These are phyloP conservation scores for Donacobius atricapilla DNA, from an alignment of 2,113 vertebrate genomes.

Conservation along the genomic window DNA sequence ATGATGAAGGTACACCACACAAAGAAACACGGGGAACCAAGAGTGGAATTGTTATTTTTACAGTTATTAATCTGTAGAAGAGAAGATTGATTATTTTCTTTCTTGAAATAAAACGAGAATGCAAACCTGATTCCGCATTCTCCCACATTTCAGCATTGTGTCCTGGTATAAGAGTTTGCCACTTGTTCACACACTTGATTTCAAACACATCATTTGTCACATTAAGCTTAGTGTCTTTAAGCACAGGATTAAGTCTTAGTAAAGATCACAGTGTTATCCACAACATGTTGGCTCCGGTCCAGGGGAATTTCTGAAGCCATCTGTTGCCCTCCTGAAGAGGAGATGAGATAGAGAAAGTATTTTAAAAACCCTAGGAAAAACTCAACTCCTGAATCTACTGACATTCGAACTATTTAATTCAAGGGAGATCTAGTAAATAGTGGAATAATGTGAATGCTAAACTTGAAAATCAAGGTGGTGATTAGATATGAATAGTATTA, in stretches of 20 bases:
- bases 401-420: not conserved
- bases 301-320: not conserved
- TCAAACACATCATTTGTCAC: not conserved
- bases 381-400: not conserved
- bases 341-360: not conserved
- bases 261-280: not conserved
- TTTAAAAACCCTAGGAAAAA: not conserved
- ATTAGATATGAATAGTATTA: not conserved
- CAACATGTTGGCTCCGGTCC: accelerated
- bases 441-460: not conserved
- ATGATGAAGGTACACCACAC: not conserved
- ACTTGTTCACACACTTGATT: not conserved
- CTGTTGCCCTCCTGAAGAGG: not conserved
- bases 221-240: not conserved
- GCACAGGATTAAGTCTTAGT: not conserved
- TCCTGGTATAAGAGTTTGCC: not conserved
- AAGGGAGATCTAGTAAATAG: not conserved
- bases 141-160: not conserved
- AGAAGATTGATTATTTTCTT: not conserved
- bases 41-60: not conserved
- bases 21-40: not conserved
- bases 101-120: not conserved
- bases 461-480: not conserved
- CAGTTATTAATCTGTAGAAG: not conserved
- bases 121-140: not conserved